Percentiles rank a stretch among this genome's conserved stretches.
phyloP scores from a whole-genome alignment of 2,797 vertebrate genomes.

The Urosaurus nigricauda region DNA sequence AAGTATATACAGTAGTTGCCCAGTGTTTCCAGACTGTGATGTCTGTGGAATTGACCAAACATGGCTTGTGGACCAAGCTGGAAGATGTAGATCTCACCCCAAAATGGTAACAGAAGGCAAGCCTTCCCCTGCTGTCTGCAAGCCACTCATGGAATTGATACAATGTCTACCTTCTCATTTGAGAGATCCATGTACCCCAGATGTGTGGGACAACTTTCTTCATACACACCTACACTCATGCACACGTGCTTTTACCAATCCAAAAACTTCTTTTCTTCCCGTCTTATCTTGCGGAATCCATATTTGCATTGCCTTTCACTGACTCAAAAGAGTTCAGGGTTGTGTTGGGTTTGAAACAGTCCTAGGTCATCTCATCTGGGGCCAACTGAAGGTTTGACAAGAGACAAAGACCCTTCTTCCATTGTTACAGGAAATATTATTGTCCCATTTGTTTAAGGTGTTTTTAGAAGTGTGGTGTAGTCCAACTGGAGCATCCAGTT shows the following conservation, averaged over 20 bases:
- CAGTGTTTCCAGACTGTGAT: not conserved
- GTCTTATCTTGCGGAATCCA: not conserved
- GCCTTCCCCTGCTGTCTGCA: no score
- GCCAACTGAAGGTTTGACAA: not conserved
- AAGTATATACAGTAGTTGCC: not conserved
- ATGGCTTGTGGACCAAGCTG: no score
- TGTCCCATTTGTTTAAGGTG: not conserved
- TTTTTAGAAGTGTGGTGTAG: not conserved
- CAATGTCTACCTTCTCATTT: not conserved
- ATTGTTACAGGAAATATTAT: not conserved
- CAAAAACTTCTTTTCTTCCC: not conserved
- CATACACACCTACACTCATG: not conserved
- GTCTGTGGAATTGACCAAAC: no score
- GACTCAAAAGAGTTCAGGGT: no score
- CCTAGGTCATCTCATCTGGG: not conserved
- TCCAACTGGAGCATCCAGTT: not conserved
- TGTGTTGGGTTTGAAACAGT: not conserved
- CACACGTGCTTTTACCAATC: not conserved
- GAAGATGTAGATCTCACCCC: no score
- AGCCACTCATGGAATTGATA: not conserved
- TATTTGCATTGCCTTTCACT: not conserved
- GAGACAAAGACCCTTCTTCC: not conserved
- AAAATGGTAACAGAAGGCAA: not conserved
- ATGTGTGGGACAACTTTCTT: not conserved
- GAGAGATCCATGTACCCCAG: not conserved